A percentile compares a stretch with the other conserved stretches of the same genome.
Conservation (phyloP, 92 coral and sea anemone species). For the Porites rus region DNA sequence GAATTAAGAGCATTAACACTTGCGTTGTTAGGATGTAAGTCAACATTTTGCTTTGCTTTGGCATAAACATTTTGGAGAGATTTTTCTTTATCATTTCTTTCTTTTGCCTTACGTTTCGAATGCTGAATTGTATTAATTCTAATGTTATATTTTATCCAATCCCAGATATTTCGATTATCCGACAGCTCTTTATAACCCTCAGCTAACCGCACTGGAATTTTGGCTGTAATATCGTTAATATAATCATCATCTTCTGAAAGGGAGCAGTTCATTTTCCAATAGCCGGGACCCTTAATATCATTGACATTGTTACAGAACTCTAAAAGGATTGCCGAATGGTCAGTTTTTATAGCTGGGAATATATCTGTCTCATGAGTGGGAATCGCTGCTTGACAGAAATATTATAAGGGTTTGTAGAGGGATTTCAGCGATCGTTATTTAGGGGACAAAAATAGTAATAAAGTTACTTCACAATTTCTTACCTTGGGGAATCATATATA, state of each 20-base stretch:
- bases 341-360: too few species aligned
- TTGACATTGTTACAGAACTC: conserved; percentile 10
- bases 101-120: conserved; percentile 12
- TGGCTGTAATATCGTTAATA: background rate
- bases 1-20: conserved; percentile 4
- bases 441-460: too few species aligned
- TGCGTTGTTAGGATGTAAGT: background rate
- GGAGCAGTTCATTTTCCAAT: too few species aligned
- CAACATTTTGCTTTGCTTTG: too few species aligned
- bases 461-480: too few species aligned
- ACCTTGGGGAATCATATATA: too few species aligned
- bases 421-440: too few species aligned
- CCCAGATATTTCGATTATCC: conserved; percentile 1
- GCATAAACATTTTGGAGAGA: background rate
- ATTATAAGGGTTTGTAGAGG: too few species aligned
- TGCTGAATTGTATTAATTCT: too few species aligned
- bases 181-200: conserved; percentile 14
- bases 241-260: background rate
- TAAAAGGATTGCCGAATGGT: background rate
- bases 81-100: conserved; percentile 13
- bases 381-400: too few species aligned
- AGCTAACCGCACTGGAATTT: background rate
- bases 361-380: too few species aligned
- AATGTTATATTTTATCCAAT: too few species aligned
- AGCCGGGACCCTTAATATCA: background rate